phyloP scores from a whole-genome alignment of 2,888 invertebrate species.

The Drosophila falleni region DNA sequence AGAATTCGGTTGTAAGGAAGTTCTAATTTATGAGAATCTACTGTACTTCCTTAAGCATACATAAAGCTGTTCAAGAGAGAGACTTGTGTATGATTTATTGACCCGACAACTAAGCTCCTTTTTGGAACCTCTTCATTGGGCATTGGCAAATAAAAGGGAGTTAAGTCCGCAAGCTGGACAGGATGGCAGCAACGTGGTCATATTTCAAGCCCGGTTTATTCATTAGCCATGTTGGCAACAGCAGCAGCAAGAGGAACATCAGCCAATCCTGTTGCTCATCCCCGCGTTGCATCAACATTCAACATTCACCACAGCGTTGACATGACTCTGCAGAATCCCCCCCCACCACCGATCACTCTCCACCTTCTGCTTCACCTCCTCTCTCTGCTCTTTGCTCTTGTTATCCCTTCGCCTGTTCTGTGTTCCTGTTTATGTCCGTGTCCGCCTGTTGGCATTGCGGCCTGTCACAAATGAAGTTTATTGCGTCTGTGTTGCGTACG shows the following conservation, averaged over 20 bases:
- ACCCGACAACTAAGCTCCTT: slow-evolving; percentile 6
- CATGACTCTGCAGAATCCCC: slow-evolving; percentile 47
- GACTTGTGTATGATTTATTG: slow-evolving; percentile 13
- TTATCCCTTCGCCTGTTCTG: slow-evolving; percentile 32
- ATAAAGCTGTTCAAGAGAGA: background rate
- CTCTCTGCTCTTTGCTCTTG: background rate
- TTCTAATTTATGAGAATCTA: background rate
- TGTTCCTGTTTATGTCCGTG: slow-evolving; percentile 61
- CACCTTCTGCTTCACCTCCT: too few relatives aligned
- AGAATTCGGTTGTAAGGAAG: background rate
- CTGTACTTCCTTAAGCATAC: background rate
- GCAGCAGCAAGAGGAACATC: slow-evolving; percentile 25
- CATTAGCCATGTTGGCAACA: slow-evolving; percentile 50
- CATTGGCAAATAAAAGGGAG: slow-evolving; percentile 10
- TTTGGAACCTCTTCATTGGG: slow-evolving; percentile 15
- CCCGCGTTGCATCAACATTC: slow-evolving; percentile 49
- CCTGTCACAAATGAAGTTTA: slow-evolving; percentile 84
- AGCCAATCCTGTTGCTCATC: slow-evolving; percentile 28
- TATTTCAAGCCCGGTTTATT: slow-evolving; percentile 68
- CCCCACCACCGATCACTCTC: background rate
- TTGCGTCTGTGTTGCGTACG: slow-evolving; percentile 80
- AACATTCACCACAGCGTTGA: slow-evolving; percentile 75
- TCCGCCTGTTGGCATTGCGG: slow-evolving; percentile 77
- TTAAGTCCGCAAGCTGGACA: background rate
- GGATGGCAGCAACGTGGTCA: slow-evolving; percentile 29